A percentile compares a stretch with the other conserved stretches of the same genome.
Evolutionary conservation across 2,113 vertebrate species (phyloP).

Genomic region (Mirounga angustirostris): DNA sequence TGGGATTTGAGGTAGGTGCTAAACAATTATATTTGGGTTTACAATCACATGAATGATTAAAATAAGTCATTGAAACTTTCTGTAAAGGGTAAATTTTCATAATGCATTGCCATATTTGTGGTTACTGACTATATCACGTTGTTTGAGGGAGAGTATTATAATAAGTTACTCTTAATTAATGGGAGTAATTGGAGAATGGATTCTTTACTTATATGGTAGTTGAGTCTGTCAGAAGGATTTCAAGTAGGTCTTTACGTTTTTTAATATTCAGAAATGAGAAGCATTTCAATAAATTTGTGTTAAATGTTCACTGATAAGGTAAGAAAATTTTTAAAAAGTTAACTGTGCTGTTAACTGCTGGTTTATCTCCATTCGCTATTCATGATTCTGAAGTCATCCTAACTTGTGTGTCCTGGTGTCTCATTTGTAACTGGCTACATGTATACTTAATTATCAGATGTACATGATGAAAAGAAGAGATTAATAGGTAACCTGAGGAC

Average conservation of each 20-base stretch:
- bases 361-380: neutral
- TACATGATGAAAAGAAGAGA: neutral
- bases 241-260: neutral
- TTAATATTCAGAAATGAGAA: neutral
- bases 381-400: neutral
- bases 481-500: neutral
- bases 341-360: neutral
- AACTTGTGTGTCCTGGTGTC: neutral
- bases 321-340: neutral
- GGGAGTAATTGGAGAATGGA: neutral
- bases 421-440: neutral
- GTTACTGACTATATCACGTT: fast-evolving
- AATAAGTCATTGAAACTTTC: neutral
- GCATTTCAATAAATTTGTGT: neutral
- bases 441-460: neutral
- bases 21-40: neutral
- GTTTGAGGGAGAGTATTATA: neutral
- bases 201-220: neutral
- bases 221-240: neutral
- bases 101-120: neutral
- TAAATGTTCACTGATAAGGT: neutral
- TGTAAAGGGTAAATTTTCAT: neutral
- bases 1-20: conserved; percentile 51
- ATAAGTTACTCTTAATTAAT: neutral
- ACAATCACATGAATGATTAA: neutral